These are phyloP conservation scores for Coleophora flavipennella DNA, from an alignment of 2,888 invertebrate species.

Conservation along the genomic window DNA sequence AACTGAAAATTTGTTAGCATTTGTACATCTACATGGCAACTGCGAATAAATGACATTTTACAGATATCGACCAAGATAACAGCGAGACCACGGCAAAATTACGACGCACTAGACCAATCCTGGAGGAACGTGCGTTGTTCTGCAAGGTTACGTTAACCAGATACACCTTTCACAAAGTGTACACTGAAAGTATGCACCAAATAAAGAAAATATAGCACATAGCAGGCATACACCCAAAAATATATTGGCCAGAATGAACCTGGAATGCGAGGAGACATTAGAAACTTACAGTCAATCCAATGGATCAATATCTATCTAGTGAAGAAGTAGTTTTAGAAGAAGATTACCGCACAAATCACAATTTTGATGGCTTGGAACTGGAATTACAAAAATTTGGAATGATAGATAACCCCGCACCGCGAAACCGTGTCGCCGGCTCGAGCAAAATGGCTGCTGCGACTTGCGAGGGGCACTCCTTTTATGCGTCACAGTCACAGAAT, in stretches of 20 bases:
- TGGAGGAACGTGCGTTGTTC: slow-evolving; percentile 21
- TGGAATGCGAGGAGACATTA: slow-evolving; percentile 33
- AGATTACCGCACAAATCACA: slow-evolving; percentile 6
- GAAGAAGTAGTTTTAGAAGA: neutral
- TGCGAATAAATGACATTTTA: slow-evolving; percentile 21
- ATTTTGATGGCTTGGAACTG: slow-evolving; percentile 8
- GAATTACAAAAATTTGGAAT: slow-evolving; percentile 34
- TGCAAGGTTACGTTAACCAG: no score
- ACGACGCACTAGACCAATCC: slow-evolving; percentile 57
- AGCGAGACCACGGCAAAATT: slow-evolving; percentile 59
- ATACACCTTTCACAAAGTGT: no score
- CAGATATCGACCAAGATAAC: slow-evolving; percentile 59
- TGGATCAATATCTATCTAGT: no score
- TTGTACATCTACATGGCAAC: slow-evolving; percentile 12
- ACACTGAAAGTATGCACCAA: no score
- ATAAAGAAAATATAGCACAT: no score
- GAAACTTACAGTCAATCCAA: slow-evolving; percentile 25
- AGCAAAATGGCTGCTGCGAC: slow-evolving; percentile 73
- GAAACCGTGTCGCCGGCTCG: slow-evolving; percentile 69
- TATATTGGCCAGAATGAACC: slow-evolving; percentile 34
- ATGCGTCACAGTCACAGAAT: slow-evolving; percentile 73
- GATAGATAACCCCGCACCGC: slow-evolving; percentile 53
- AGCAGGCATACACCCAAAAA: slow-evolving; percentile 30
- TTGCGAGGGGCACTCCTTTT: slow-evolving; percentile 71
- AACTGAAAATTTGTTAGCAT: neutral